Conservation (phyloP, 2,797 vertebrate species). For the Crenuchus spilurus region DNA sequence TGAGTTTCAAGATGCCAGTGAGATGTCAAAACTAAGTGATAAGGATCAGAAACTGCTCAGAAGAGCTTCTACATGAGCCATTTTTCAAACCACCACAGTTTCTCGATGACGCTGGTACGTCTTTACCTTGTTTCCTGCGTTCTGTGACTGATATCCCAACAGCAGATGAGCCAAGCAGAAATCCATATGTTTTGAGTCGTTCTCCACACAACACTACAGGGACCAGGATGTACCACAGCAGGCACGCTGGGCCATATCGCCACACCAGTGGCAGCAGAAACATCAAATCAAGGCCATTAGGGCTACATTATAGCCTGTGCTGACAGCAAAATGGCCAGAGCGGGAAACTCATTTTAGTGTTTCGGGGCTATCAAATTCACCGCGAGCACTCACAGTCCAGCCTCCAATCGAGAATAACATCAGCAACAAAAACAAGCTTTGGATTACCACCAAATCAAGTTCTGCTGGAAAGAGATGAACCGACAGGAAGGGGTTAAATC, state of each 20-base stretch:
- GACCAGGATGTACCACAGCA: constrained; percentile 15
- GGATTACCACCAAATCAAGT: constrained; percentile 46
- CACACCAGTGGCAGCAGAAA: constrained; percentile 17
- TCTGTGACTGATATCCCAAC: not conserved
- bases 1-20: not conserved
- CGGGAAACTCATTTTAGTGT: constrained; percentile 29
- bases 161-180: not conserved
- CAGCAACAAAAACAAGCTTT: constrained; percentile 36
- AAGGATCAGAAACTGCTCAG: not conserved
- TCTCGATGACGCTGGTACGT: not conserved
- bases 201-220: not conserved
- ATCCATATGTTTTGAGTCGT: not conserved
- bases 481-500: not conserved
- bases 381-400: not conserved
- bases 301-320: constrained; percentile 24
- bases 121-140: not conserved
- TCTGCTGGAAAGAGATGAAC: constrained; percentile 7
- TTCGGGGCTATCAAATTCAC: constrained; percentile 49
- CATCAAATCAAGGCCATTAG: constrained; percentile 51
- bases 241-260: not conserved
- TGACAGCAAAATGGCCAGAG: constrained; percentile 37
- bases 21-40: not conserved
- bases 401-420: constrained; percentile 12
- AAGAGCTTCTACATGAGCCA: not conserved
- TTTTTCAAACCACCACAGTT: not conserved